Base-by-base conservation (phyloP, 2,888 invertebrate species). In the Abscondita cerata region DNA sequence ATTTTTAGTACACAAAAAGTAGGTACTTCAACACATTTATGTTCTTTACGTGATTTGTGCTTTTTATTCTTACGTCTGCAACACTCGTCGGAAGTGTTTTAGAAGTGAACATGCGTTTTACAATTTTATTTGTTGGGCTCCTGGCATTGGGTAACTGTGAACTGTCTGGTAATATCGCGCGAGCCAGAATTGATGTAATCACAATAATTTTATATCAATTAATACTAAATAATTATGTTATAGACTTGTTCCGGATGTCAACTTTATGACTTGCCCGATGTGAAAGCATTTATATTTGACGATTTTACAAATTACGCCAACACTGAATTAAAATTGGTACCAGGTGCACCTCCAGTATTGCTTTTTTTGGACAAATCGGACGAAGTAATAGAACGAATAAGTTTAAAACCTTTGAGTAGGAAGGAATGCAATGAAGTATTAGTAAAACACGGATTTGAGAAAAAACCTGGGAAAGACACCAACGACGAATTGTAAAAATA, bases 181-280 rank as follows among this genome's bases (percentile, higher is more conserved):
- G 36, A 33, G 51, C 51, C 2, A 51, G 16, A n/a, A 13, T 51
- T 2, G 51, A 51, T 16, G 51, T 51, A 34, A 36, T 11, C 3
- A 12, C 11, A 12, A 12, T 3, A 25, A 31, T 12, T 48, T 31
- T n/a, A 5, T 13, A 19, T 13, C 4, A 13, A 41, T 15, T 12
- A 12, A 9, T 40, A 13, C 33, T 19, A 41, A n/a, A n/a, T n/a
- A n/a, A n/a, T n/a, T n/a, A n/a, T n/a, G n/a, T 80, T 80, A 58
- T 78, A 90, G 90, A 89, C 86, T 71, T 90, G 90, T 77, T 82
- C 86, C 70, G 89, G 89, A 46, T 90, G 90, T 74, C 84, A 85
- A 1, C 75, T 90, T 56, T 89, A 89, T 71, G 82, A 88, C 56
- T 80, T 89, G 38, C 84, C 86, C 0, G 87, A 89, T 72, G 86